Conservation (phyloP, 2,113 vertebrate species). For the Camelus bactrianus region DNA sequence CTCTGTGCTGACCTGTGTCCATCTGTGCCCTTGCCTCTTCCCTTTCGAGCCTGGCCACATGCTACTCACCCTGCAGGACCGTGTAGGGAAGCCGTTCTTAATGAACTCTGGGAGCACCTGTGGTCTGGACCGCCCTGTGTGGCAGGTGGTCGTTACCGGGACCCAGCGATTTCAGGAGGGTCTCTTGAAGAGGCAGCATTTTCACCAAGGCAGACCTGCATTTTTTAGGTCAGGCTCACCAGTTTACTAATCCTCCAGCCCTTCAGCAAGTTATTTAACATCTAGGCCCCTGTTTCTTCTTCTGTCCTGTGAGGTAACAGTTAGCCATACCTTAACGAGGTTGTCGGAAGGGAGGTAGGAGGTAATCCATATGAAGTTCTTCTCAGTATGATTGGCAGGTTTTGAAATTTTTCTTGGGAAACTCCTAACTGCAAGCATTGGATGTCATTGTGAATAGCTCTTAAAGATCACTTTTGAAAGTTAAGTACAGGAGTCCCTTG, state of each 20-base stretch:
- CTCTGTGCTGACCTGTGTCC: background rate
- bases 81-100: background rate
- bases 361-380: background rate
- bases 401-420: background rate
- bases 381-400: background rate
- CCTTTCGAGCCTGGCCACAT: background rate
- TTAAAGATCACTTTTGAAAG: conserved; percentile 29
- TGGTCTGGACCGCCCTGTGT: background rate
- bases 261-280: background rate
- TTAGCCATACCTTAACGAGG: background rate
- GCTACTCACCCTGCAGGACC: background rate
- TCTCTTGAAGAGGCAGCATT: background rate
- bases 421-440: conserved; percentile 16
- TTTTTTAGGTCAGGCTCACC: background rate
- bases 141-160: background rate
- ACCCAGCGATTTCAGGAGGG: background rate
- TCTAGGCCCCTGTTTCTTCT: background rate
- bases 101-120: background rate
- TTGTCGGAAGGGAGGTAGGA: background rate
- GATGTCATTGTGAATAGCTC: background rate
- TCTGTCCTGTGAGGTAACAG: background rate
- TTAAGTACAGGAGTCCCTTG: background rate
- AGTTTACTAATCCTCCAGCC: background rate
- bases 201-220: background rate
- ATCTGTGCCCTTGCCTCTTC: background rate